Percentiles rank a stretch among this genome's conserved stretches.
phyloP scores from a whole-genome alignment of 2,888 invertebrate species.

The Amphipyra tragopoginis region DNA sequence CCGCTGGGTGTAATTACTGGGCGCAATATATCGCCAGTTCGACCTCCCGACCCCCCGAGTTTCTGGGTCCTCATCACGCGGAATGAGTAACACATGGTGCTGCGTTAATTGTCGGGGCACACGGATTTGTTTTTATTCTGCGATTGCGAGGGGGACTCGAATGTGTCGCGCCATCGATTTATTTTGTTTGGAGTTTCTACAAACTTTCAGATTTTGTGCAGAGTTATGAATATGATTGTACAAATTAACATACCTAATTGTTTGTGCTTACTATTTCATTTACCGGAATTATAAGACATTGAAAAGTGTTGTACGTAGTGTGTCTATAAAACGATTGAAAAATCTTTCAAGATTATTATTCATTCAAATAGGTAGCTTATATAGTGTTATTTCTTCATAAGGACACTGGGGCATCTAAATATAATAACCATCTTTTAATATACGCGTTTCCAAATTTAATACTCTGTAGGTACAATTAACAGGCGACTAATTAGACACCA shows the following conservation, averaged over 20 bases:
- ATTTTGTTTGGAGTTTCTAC: conserved; percentile 51
- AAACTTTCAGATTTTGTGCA: conserved; percentile 31
- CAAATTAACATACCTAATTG: too few species aligned
- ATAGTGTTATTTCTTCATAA: not conserved
- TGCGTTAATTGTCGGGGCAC: conserved; percentile 82
- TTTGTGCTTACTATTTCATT: too few species aligned
- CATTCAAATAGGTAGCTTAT: too few species aligned
- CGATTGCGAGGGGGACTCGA: conserved; percentile 68
- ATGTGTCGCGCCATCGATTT: conserved; percentile 60
- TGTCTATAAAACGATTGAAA: too few species aligned
- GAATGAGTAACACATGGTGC: conserved; percentile 85
- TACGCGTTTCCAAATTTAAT: conserved; percentile 48
- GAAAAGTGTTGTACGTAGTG: too few species aligned
- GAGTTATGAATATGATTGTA: conserved; percentile 18
- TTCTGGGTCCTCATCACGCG: conserved; percentile 77
- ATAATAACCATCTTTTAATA: conserved; percentile 34
- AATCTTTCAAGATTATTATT: too few species aligned
- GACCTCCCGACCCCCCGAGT: conserved; percentile 64
- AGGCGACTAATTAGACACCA: conserved; percentile 72
- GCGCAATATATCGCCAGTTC: conserved; percentile 80
- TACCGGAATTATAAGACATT: too few species aligned
- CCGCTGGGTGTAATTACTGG: conserved; percentile 83
- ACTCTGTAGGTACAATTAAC: conserved; percentile 57
- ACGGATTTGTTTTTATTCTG: conserved; percentile 82
- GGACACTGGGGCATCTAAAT: conserved; percentile 9